Percentiles rank a stretch among this genome's conserved stretches.
phyloP scores from a whole-genome alignment of 2,888 invertebrate species.

The Acrobasis consociella region DNA sequence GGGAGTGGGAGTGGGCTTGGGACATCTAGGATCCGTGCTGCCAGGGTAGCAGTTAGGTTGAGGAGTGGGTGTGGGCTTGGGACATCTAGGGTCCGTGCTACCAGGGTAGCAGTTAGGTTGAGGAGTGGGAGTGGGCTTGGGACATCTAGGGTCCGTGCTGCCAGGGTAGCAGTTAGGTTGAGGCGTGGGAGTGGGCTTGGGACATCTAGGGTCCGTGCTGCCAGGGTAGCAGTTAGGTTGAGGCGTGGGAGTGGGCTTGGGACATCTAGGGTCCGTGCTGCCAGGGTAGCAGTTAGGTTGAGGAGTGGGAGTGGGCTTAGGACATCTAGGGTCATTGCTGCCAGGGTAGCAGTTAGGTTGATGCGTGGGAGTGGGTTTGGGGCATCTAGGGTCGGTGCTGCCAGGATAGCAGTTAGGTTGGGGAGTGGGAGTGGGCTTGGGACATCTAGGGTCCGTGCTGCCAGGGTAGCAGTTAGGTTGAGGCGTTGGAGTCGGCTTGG shows the following conservation, averaged over 20 bases:
- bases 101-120: slow-evolving; percentile 52
- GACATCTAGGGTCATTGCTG: slow-evolving; percentile 50
- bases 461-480: slow-evolving; percentile 47
- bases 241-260: slow-evolving; percentile 43
- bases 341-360: slow-evolving; percentile 50
- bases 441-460: slow-evolving; percentile 51
- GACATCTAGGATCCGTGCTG: slow-evolving; percentile 53
- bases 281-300: slow-evolving; percentile 53
- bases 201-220: slow-evolving; percentile 43
- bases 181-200: slow-evolving; percentile 39
- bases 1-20: slow-evolving; percentile 39
- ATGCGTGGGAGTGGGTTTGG: slow-evolving; percentile 41
- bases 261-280: slow-evolving; percentile 50
- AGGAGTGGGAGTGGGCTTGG: slow-evolving; percentile 38
- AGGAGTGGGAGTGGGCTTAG: slow-evolving; percentile 39
- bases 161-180: slow-evolving; percentile 33
- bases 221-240: slow-evolving; percentile 43
- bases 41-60: slow-evolving; percentile 53
- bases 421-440: slow-evolving; percentile 40
- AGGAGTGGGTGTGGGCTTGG: slow-evolving; percentile 38
- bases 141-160: slow-evolving; percentile 41
- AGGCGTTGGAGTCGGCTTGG: slow-evolving; percentile 32
- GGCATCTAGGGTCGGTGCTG: slow-evolving; percentile 49
- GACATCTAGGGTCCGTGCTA: slow-evolving; percentile 46
- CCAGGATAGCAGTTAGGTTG: slow-evolving; percentile 47